These are phyloP conservation scores for Lacanobia wlatinum DNA, from an alignment of 2,888 invertebrate genomes.

Conservation along the genomic window DNA sequence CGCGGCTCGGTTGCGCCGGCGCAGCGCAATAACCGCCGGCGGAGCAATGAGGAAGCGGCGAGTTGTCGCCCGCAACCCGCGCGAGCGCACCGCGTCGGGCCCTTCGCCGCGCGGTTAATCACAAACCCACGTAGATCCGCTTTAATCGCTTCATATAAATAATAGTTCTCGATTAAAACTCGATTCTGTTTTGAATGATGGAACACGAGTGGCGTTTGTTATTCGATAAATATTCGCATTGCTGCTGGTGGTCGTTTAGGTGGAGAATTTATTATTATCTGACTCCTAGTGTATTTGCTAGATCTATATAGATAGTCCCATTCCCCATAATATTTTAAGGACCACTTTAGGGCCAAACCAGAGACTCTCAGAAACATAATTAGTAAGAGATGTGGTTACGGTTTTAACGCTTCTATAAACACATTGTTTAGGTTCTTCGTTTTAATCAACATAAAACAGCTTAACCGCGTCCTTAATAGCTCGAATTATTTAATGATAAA, in stretches of 20 bases:
- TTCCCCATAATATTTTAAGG: neutral
- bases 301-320: neutral
- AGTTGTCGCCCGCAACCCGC: constrained; percentile 78
- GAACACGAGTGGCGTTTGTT: constrained; percentile 52
- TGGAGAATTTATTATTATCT: constrained; percentile 13
- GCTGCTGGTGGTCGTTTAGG: constrained; percentile 49
- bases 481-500: neutral
- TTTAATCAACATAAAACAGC: neutral
- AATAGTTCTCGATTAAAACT: constrained; percentile 72
- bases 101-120: constrained; percentile 72
- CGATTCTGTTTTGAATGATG: constrained; percentile 71
- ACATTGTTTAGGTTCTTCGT: neutral
- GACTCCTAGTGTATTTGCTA: neutral
- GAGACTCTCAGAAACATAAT: no score
- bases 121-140: constrained; percentile 74
- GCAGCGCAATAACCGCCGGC: constrained; percentile 75
- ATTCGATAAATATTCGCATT: constrained; percentile 52
- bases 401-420: neutral
- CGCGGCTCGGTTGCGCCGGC: constrained; percentile 47
- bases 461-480: constrained; percentile 6
- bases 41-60: constrained; percentile 83
- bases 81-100: constrained; percentile 65
- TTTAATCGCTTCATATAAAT: constrained; percentile 74
- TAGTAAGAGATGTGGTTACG: neutral
- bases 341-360: neutral